Conservation (phyloP, 2,888 invertebrate species). For the Chrysolina oricalcia region DNA sequence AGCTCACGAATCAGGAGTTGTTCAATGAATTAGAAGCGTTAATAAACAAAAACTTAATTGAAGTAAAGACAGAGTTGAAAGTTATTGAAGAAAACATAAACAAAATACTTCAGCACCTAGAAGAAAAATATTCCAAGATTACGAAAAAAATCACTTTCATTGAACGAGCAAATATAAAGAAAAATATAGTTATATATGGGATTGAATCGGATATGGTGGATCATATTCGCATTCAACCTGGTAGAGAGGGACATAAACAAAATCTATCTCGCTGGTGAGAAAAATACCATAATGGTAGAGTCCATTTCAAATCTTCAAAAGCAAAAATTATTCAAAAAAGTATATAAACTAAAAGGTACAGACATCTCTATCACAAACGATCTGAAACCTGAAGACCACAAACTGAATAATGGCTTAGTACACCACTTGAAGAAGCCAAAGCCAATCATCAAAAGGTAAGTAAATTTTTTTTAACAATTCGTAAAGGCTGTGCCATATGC, state of each 20-base stretch:
- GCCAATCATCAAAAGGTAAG: background rate
- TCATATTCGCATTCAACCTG: background rate
- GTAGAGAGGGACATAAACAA: background rate
- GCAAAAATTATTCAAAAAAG: background rate
- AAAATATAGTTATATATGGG: slow-evolving; percentile 11
- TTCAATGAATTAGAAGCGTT: background rate
- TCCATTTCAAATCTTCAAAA: background rate
- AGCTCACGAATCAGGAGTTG: background rate
- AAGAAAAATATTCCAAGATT: background rate
- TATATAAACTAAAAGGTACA: background rate
- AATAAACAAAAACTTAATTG: background rate
- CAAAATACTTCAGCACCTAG: background rate
- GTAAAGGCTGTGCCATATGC: background rate
- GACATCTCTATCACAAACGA: background rate
- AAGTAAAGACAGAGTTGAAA: background rate
- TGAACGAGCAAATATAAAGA: background rate
- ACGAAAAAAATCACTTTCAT: background rate
- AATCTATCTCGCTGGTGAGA: background rate
- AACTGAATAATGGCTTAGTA: background rate
- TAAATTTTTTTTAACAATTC: background rate
- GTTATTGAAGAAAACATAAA: background rate
- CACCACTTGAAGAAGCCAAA: slow-evolving; percentile 9
- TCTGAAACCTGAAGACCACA: background rate
- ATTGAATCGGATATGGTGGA: background rate
- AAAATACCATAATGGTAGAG: background rate